phyloP scores from a whole-genome alignment of 2,888 invertebrate genomes.

The Plutella xylostella region DNA sequence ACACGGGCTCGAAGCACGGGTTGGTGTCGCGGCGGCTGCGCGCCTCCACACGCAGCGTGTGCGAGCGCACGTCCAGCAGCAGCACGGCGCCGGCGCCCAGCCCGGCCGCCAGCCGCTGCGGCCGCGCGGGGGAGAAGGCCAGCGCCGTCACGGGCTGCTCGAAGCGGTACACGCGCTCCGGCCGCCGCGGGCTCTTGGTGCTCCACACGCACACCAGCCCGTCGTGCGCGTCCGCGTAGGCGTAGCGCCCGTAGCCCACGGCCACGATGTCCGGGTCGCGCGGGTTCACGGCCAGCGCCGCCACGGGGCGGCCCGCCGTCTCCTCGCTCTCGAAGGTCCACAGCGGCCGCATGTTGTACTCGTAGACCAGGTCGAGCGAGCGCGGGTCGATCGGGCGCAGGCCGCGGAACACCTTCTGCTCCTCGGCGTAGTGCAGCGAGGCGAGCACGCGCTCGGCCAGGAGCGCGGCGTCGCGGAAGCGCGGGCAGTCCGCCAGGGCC shows the following conservation, averaged over 20 bases:
- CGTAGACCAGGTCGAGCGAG: slow-evolving; percentile 72
- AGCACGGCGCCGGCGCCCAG: slow-evolving; percentile 78
- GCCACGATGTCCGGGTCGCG: slow-evolving; percentile 79
- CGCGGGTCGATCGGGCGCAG: slow-evolving; percentile 72
- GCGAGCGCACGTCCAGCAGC: slow-evolving; percentile 77
- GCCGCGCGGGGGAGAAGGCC: slow-evolving; percentile 75
- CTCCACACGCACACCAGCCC: slow-evolving; percentile 84
- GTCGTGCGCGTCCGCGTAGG: slow-evolving; percentile 60
- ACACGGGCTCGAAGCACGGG: slow-evolving; percentile 76
- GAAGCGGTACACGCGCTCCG: slow-evolving; percentile 77
- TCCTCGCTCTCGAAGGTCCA: slow-evolving; percentile 74
- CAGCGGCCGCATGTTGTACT: slow-evolving; percentile 74
- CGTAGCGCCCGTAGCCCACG: slow-evolving; percentile 79
- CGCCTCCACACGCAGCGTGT: slow-evolving; percentile 61
- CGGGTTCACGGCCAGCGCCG: slow-evolving; percentile 75
- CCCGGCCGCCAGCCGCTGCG: slow-evolving; percentile 81
- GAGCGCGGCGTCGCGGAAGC: slow-evolving; percentile 73
- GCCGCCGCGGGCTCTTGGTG: slow-evolving; percentile 82
- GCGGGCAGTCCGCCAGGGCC: slow-evolving; percentile 32
- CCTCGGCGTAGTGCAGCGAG: slow-evolving; percentile 72
- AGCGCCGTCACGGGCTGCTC: slow-evolving; percentile 74
- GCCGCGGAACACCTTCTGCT: slow-evolving; percentile 79
- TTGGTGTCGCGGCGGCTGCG: slow-evolving; percentile 67
- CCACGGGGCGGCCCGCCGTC: slow-evolving; percentile 68
- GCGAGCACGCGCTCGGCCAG: slow-evolving; percentile 79